These are phyloP conservation scores for Diploscapter pachys DNA, from an alignment of 1,140 invertebrate genomes.

Conservation along the genomic window DNA sequence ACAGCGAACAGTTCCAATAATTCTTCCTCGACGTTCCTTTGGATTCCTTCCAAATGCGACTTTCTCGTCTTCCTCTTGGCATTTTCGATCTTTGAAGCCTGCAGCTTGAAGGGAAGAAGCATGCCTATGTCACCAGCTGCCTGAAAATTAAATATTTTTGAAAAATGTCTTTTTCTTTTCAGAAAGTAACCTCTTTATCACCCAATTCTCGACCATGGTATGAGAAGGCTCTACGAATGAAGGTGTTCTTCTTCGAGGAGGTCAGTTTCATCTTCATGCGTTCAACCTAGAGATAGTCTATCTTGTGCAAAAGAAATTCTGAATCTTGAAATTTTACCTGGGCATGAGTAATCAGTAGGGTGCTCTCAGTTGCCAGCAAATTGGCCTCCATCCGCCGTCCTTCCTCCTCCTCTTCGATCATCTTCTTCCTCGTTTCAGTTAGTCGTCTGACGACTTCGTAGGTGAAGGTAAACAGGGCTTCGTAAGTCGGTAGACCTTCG, in stretches of 20 bases:
- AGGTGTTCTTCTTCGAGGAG: too few relatives aligned
- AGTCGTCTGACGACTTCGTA: constrained; percentile 15
- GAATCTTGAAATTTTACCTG: not conserved
- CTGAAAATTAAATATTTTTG: constrained; percentile 7
- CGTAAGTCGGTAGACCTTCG: constrained; percentile 16
- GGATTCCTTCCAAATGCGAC: constrained; percentile 14
- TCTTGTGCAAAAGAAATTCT: not conserved
- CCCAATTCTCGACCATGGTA: constrained; percentile 19
- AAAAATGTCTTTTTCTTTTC: too few relatives aligned
- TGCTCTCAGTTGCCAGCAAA: too few relatives aligned
- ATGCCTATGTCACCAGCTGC: constrained; percentile 20
- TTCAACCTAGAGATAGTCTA: too few relatives aligned
- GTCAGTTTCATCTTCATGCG: too few relatives aligned
- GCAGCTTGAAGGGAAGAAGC: constrained; percentile 25
- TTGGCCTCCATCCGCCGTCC: not conserved
- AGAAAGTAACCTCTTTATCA: too few relatives aligned
- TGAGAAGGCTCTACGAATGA: constrained; percentile 6
- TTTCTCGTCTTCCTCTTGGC: constrained; percentile 8
- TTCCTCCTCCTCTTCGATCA: constrained; percentile 12
- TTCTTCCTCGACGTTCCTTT: constrained; percentile 26
- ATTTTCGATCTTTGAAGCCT: constrained; percentile 29
- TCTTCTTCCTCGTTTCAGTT: constrained; percentile 14
- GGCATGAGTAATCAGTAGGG: not conserved
- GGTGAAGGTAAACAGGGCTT: constrained; percentile 17
- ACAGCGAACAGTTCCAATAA: constrained; percentile 11